A percentile compares a stretch with the other conserved stretches of the same genome.
These are phyloP conservation scores for Ophion slaviceki DNA, from an alignment of 2,888 invertebrate species.

Conservation along the genomic window DNA sequence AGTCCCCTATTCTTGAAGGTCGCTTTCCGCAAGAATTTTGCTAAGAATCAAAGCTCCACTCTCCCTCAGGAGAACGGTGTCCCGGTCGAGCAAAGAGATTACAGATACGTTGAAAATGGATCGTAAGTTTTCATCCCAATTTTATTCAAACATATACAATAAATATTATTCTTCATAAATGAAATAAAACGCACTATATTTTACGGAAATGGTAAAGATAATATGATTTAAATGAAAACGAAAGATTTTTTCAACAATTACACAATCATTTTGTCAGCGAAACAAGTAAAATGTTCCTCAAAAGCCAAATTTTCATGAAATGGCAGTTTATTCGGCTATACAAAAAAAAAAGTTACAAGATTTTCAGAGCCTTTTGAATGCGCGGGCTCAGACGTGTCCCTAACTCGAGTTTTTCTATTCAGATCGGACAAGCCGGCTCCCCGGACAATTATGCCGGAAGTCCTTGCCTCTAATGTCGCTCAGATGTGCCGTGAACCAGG, in stretches of 20 bases:
- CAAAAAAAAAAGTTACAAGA: not conserved
- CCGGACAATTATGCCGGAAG: constrained; percentile 30
- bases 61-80: constrained; percentile 7
- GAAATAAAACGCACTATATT: too few relatives aligned
- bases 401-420: constrained; percentile 19
- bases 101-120: constrained; percentile 52
- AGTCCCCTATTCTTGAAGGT: constrained; percentile 75
- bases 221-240: not conserved
- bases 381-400: not conserved
- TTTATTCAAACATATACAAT: not conserved
- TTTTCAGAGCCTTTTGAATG: constrained; percentile 1
- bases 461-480: constrained; percentile 40
- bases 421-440: constrained; percentile 17
- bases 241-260: not conserved
- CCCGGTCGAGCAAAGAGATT: constrained; percentile 49
- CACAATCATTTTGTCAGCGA: not conserved
- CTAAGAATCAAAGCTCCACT: not conserved
- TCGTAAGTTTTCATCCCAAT: not conserved
- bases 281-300: not conserved
- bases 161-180: not conserved
- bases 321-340: not conserved
- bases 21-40: constrained; percentile 70
- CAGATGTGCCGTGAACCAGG: constrained; percentile 49
- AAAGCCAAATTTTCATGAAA: not conserved
- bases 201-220: too few relatives aligned